Evolutionary conservation across 2,797 vertebrate genomes (phyloP).

Genomic region (Acestrorhynchus altus): DNA sequence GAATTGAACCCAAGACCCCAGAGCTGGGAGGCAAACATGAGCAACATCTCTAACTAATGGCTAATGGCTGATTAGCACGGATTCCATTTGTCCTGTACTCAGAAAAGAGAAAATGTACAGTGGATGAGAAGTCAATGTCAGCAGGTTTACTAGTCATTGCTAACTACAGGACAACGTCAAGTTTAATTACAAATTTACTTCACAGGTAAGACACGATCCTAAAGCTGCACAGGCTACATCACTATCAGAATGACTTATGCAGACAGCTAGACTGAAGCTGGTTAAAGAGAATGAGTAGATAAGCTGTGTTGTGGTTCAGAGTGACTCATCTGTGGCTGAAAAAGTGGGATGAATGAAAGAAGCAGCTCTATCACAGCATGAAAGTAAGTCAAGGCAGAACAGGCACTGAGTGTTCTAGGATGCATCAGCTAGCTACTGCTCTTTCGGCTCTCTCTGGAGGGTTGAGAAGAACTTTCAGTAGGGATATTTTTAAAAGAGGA

Average conservation of each 20-base stretch:
- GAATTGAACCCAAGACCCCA: too few relatives aligned
- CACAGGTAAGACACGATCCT: too few relatives aligned
- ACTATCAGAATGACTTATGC: too few relatives aligned
- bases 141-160: too few relatives aligned
- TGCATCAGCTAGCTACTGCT: not conserved
- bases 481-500: slow-evolving; percentile 69
- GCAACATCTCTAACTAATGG: not conserved
- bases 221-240: too few relatives aligned
- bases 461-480: slow-evolving; percentile 54
- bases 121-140: not conserved
- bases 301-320: not conserved
- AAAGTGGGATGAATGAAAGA: slow-evolving; percentile 4
- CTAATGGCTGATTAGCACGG: not conserved
- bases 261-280: not conserved
- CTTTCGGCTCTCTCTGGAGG: slow-evolving; percentile 19
- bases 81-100: not conserved
- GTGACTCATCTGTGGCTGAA: not conserved
- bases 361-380: not conserved
- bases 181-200: too few relatives aligned
- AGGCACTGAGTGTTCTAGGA: not conserved
- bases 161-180: too few relatives aligned
- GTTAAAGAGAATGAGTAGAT: not conserved
- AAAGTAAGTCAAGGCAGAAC: slow-evolving; percentile 13
- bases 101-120: not conserved
- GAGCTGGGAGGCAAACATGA: too few relatives aligned